Base-by-base conservation (phyloP, 2,113 vertebrate species). In the Bufo bufo region DNA sequence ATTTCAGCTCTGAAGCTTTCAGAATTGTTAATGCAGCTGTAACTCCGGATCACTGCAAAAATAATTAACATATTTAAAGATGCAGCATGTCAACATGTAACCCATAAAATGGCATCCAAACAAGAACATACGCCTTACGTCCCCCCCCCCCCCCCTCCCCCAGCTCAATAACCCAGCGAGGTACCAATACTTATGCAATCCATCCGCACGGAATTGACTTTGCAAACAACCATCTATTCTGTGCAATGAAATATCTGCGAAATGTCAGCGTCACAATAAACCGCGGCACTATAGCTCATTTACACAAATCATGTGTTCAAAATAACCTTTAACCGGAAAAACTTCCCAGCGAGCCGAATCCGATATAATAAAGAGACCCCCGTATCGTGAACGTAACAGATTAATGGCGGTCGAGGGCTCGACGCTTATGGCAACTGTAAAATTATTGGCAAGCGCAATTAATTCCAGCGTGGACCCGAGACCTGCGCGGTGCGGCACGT, bases 241-340 rank as follows among this genome's bases (percentile, higher is more conserved):
- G 19, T 50, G 23, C 66, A 8, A 43, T 50, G 63, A 84, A 84
- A 54, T 84, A 84, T 84, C 65, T 54, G 63, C 43, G 71, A 84
- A 84, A 84, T 84, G 82, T 84, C 82, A 84, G 12, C 16, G 49
- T 84, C n/a, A 71, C 82, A n/a, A 84, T 84, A 71, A 84, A 69
- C 13, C 49, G 66, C 63, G 3, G 63, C 6, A 71, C 82, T 71
- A 23, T 71, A 84, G 47, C 63, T 66, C 20, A 71, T 84, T 84
- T 84, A 71, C 82, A 84, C 82, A 71, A 84, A 69, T 84, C 82
- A 83, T 69, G 82, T 84, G 82, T 84, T 84, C 23, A 71, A 84
- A 83, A 84, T 84, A 84, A 84, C 82, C 82, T 84, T 84, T 84
- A 69, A 50, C 82, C 63, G 16, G 82, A 71, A 84, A 82, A 83